Base-by-base conservation (phyloP, 2,888 invertebrate species). In the Quadroppia sp. region DNA sequence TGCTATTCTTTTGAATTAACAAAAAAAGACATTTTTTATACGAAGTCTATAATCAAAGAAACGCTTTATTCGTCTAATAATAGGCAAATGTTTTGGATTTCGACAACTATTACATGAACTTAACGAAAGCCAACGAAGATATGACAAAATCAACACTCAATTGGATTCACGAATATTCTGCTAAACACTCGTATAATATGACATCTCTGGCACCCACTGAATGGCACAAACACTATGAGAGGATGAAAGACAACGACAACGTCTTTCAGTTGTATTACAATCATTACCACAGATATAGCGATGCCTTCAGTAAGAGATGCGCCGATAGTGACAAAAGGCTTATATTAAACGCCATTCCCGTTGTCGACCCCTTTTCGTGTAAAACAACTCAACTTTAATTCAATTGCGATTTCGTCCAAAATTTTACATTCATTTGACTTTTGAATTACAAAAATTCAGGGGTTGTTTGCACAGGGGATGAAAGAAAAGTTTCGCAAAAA, bases 71-170 rank as follows among this genome's bases (percentile, higher is more conserved):
- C 15, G 7, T 36, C 11, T 36, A 17, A 36, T 64, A 36, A 64
- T 56, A 42, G 42, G 72, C 72, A 36, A 40, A 17, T 48, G 53
- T 74, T 72, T 30, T 74, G 50, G 74, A 74, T 72, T 61, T 61
- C n/a, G 17, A 53, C 17, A 74, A 71, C 17, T 74, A 64, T 72
- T 74, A 74, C 40, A 23, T 74, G 48, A 74, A 74, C 30, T n/a
- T 74, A 48, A 74, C 74, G 23, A 59, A 71, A n/a, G 56, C 74
- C 23, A 74, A 74, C 48, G n/a, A 48, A 32, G 28, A 72, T 32
- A 4, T n/a, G n/a, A 20, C 32, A 20, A 7, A 11, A 42, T 20
- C 42, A 20, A 17, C 28, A 1, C 20, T n/a, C 25, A n/a, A 36
- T 23, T 71, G 71, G 71, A 50, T 71, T 53, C n/a, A 30, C 11